These are phyloP conservation scores for Danionella dracula DNA, from an alignment of 2,797 vertebrate species.

Conservation along the genomic window DNA sequence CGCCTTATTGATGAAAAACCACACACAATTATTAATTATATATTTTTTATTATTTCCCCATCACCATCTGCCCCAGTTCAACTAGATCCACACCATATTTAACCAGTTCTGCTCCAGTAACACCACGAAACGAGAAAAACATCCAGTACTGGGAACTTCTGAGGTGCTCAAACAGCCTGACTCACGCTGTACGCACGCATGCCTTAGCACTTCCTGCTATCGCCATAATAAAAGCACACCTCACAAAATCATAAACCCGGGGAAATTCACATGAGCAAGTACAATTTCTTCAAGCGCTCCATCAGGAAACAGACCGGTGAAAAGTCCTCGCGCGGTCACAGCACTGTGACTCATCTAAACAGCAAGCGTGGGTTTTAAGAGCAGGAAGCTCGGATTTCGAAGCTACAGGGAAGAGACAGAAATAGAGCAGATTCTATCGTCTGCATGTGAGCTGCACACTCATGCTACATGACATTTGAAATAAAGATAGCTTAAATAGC, in stretches of 20 bases:
- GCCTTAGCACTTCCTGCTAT: not conserved
- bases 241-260: constrained; percentile 7
- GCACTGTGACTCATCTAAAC: constrained; percentile 27
- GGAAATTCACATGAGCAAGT: constrained; percentile 39
- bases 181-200: not conserved
- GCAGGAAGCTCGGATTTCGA: not conserved
- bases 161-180: not conserved
- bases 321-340: not conserved
- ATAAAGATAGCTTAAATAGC: no score
- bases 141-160: constrained; percentile 3
- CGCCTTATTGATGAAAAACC: no score
- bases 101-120: no score
- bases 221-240: not conserved
- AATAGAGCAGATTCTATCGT: not conserved
- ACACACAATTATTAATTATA: no score
- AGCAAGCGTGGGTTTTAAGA: not conserved
- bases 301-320: constrained; percentile 25
- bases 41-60: no score
- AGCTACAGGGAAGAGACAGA: not conserved
- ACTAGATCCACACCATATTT: no score
- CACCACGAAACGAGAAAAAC: not conserved
- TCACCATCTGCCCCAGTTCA: no score
- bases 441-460: not conserved
- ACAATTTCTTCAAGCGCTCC: not conserved
- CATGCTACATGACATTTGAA: not conserved